These are phyloP conservation scores for Tachysurus fulvidraco DNA, from an alignment of 2,113 vertebrate species.

Conservation along the genomic window DNA sequence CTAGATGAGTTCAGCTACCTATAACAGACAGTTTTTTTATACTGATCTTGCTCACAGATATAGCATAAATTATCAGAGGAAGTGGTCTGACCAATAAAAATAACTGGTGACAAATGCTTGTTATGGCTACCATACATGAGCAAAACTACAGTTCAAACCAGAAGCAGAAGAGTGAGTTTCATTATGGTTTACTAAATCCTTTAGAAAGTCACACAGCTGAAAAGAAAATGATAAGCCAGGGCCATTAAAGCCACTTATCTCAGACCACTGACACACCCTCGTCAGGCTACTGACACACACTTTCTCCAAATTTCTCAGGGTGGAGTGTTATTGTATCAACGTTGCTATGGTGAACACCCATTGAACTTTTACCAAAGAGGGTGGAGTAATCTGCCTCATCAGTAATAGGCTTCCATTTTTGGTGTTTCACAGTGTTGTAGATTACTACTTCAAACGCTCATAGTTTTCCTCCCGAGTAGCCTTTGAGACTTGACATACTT, in stretches of 20 bases:
- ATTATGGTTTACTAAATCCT: background rate
- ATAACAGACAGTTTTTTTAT: background rate
- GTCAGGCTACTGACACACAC: constrained; percentile 16
- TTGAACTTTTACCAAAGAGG: constrained; percentile 49
- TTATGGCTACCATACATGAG: background rate
- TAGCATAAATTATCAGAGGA: background rate
- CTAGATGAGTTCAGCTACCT: background rate
- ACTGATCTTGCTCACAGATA: no score
- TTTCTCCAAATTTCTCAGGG: constrained; percentile 29
- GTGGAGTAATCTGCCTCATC: constrained; percentile 10
- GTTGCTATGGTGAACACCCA: constrained; percentile 53
- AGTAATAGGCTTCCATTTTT: constrained; percentile 35
- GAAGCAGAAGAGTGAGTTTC: background rate
- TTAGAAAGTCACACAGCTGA: background rate
- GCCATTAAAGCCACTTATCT: constrained; percentile 12
- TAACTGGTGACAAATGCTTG: background rate
- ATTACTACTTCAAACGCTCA: background rate
- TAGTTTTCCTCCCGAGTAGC: background rate
- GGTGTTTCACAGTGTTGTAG: background rate
- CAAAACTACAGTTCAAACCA: background rate
- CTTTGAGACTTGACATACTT: constrained; percentile 5
- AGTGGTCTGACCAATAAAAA: background rate
- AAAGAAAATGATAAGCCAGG: constrained; percentile 5
- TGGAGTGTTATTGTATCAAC: constrained; percentile 33
- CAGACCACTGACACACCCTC: constrained; percentile 16